Conservation (phyloP, 2,113 vertebrate species). For the Hippolais icterina region DNA sequence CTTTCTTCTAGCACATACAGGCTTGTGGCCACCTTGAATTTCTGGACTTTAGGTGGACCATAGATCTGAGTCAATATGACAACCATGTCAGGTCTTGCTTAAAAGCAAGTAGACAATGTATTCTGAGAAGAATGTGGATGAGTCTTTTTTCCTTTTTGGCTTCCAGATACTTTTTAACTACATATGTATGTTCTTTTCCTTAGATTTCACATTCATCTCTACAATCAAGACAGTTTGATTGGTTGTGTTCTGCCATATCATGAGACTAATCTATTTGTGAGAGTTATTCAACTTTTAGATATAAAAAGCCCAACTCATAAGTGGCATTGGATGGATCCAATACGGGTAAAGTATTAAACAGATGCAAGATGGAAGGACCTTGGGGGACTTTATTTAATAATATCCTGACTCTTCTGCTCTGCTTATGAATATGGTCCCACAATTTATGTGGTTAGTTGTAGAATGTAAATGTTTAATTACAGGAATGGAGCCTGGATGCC, state of each 20-base stretch:
- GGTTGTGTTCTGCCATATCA: constrained; percentile 92
- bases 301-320: constrained; percentile 82
- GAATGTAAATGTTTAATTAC: background rate
- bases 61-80: background rate
- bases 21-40: background rate
- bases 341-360: constrained; percentile 81
- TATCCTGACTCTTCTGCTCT: background rate
- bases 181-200: background rate
- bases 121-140: background rate
- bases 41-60: background rate
- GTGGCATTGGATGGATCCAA: constrained; percentile 90
- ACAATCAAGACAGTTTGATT: constrained; percentile 88
- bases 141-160: background rate
- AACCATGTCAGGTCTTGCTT: background rate
- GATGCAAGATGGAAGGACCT: background rate
- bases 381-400: background rate
- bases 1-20: background rate
- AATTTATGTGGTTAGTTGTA: background rate
- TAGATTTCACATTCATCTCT: constrained; percentile 95
- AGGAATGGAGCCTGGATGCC: background rate
- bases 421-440: background rate
- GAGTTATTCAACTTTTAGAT: constrained; percentile 89
- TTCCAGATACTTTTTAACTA: background rate
- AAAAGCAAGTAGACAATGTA: background rate
- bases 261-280: constrained; percentile 90